Evolutionary conservation across 2,113 vertebrate genomes (phyloP), one percentile per base, ranked within the genome.

Genomic region (Theropithecus gelada): DNA sequence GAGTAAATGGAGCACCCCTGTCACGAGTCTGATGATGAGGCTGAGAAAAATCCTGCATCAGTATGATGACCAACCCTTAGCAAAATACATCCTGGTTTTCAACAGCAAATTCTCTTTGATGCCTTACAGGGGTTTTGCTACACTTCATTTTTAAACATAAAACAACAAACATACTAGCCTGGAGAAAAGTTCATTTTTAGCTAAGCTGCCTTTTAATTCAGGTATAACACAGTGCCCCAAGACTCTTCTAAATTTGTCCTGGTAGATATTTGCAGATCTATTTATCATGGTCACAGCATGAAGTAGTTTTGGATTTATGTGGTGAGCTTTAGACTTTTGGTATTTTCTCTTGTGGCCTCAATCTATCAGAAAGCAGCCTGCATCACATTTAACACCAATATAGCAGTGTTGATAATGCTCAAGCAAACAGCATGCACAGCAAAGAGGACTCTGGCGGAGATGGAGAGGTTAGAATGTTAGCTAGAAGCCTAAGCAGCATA

Each of bases 261-360:
- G 86, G 89, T 93, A 97, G 97, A 94, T 98, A 97, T 97, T 95
- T 93, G 98, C 92, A 96, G 95, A 98, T 93, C 55, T 98, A 98
- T 98, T 98, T 98, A 94, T 98, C 98, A 98, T 94, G 78, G 97
- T 97, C 98, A 97, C 90, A 95, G 91, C 86, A 97, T 98, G 97
- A 98, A 96, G 94, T 96, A 97, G 95, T 96, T 95, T 89, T 94
- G 98, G 98, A 98, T 98, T 98, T 98, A 98, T 98, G 95, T 96
- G 96, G 96, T 97, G 93, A 93, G 98, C 68, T 96, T 98, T 95
- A 92, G 93, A 75, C 80, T 98, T 98, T 84, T 97, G 96, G 96
- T 98, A 93, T 96, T 98, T 92, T 97, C 96, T 98, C 76, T 97
- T 43, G 83, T 95, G 97, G 78, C 90, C 96, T 97, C 96, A 97